Base-by-base conservation (phyloP, 2,888 invertebrate genomes). In the Panorpa germanica region DNA sequence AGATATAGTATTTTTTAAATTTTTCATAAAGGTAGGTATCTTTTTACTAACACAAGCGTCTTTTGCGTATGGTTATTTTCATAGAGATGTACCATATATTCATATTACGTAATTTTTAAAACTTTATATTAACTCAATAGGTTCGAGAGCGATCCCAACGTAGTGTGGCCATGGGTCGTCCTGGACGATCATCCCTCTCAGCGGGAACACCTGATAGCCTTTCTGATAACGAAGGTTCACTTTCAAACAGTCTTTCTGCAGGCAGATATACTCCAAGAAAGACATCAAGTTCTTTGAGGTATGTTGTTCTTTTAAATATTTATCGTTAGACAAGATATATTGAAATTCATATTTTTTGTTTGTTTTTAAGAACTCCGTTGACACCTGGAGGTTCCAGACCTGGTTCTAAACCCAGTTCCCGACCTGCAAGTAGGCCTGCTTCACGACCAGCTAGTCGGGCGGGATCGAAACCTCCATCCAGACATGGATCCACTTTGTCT, bases 401-500 rank as follows among this genome's bases (percentile, higher is more conserved):
- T 25, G n/a, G n/a, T n/a, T n/a, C n/a, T n/a, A n/a, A n/a, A n/a
- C n/a, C n/a, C n/a, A n/a, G n/a, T n/a, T n/a, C n/a, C n/a, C 52
- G 61, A 39, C 66, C 69, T 21, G 70, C 73, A 37, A 74, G 73
- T 37, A 69, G 88, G 47, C 86, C 88, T 24, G 71, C 76, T 35
- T 86, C 86, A 34, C 65, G 86, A 43, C 80, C 86, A 25, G 75
- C 77, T 18, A 83, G 85, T 40, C 65, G 88, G 41, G 69, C 80
- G 35, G 83, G 85, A 36, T 85, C 85, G 37, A 86, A 90, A 53
- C 90, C 91, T 38, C 82, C 88, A 13, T 90, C 90, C 41, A 71
- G 90, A 43, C 85, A 90, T 48, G 90, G 90, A 40, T 91, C 91
- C 25, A 88, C 83, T 47, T 66, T 85, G 36, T 88, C 88, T 25